Base-by-base conservation (phyloP, 2,797 vertebrate genomes). In the Cryptoblepharus egeriae region DNA sequence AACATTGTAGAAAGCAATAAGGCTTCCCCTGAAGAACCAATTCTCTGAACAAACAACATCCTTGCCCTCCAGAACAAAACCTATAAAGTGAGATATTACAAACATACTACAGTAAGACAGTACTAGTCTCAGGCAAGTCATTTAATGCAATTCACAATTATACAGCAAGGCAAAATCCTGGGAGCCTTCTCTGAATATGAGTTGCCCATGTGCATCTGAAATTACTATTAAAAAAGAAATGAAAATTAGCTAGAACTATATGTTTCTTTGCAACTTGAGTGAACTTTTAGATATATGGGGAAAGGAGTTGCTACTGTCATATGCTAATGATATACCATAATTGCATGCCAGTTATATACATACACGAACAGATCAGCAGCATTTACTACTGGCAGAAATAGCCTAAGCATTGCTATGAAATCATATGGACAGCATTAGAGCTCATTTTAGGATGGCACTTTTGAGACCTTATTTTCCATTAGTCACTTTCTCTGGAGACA, bases 1-100 rank as follows among this genome's bases (percentile, higher is more conserved):
- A 49, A 52, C 49, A 7, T 81, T 75, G 65, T 45, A 58, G 67
- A 82, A 77, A 63, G 55, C 67, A 77, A 39, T 61, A 70, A 63
- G 57, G 11, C 20, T 77, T 61, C 58, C 75, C 32, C 26, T 70
- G 7, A 32, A 77, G 26, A 82, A 82, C 65, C 12, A 37, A 63
- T 82, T 82, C 45, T 74, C 30, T 70, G 65, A 63, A 39, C 26
- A 70, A 82, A 70, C 64, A 82, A 77, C 64, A 68, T 81, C 75
- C 32, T 55, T 35, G 8, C 4, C 32, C 65, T 39, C 35, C 63
- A 58, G 57, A 82, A 63, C 45, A 61, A 77, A 77, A 52, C 30
- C 7, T 60, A 42, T 71, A 42, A 70, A 42, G 55, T 1, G n/a
- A 37, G n/a, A 52, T 77, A 77, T 52, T 82, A n/a, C 58, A 82